These are phyloP conservation scores for Neodon shergylaensis DNA, from an alignment of 2,113 vertebrate species.

Conservation along the genomic window DNA sequence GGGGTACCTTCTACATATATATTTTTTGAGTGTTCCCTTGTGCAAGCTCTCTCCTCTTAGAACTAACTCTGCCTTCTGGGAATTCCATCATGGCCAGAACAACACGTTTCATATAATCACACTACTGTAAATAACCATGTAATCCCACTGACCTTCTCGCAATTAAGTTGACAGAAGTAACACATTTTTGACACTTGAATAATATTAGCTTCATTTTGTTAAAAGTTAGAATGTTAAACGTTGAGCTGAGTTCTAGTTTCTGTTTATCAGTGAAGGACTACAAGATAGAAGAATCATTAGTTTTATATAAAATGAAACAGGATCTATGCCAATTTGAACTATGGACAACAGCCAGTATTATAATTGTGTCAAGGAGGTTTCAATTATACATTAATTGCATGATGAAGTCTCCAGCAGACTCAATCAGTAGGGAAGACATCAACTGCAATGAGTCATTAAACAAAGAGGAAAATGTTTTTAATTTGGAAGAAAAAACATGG, in stretches of 20 bases:
- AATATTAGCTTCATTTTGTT: slow-evolving; percentile 44
- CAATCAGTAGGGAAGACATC: slow-evolving; percentile 65
- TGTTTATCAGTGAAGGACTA: slow-evolving; percentile 5
- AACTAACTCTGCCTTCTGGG: background rate
- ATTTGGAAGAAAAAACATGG: slow-evolving; percentile 55
- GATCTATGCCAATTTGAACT: slow-evolving; percentile 56
- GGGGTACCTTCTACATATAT: background rate
- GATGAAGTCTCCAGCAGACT: slow-evolving; percentile 71
- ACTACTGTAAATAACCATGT: background rate
- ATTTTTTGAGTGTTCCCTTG: too few relatives aligned
- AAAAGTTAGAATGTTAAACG: background rate
- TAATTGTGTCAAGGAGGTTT: slow-evolving; percentile 74
- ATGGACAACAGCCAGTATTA: slow-evolving; percentile 49
- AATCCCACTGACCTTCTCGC: slow-evolving; percentile 8
- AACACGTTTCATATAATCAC: background rate
- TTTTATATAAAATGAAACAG: slow-evolving; percentile 72
- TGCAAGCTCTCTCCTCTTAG: background rate
- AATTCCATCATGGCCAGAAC: background rate
- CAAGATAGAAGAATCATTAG: slow-evolving; percentile 24
- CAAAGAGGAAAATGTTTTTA: slow-evolving; percentile 67
- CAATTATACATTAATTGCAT: slow-evolving; percentile 77
- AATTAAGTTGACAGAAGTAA: background rate
- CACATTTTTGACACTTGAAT: background rate
- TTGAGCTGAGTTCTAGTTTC: background rate
- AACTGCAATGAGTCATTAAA: slow-evolving; percentile 76